Evolutionary conservation across 2,888 invertebrate genomes (phyloP).

Genomic region (Sericinus montela): DNA sequence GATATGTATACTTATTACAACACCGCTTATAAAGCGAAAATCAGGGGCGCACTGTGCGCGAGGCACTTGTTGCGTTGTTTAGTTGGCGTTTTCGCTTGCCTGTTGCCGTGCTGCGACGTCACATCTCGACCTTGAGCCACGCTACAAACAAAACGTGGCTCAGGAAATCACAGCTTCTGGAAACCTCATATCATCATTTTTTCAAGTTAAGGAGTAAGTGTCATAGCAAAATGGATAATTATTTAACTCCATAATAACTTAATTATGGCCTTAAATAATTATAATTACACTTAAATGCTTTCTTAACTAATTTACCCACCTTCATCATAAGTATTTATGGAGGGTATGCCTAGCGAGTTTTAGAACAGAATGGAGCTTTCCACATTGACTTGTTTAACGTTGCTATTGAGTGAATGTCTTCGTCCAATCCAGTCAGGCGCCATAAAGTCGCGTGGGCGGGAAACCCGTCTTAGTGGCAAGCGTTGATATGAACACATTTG

Average conservation of each 20-base stretch:
- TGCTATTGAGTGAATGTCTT: slow-evolving; percentile 54
- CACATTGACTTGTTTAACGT: slow-evolving; percentile 35
- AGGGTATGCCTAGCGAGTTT: no score
- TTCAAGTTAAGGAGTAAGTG: no score
- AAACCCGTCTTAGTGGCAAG: slow-evolving; percentile 68
- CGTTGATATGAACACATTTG: slow-evolving; percentile 40
- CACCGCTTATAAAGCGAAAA: no score
- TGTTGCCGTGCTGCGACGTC: slow-evolving; percentile 62
- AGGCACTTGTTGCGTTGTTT: slow-evolving; percentile 75
- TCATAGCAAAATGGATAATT: no score
- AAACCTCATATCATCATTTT: no score
- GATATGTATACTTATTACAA: no score
- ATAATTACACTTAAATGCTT: no score
- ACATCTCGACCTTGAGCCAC: slow-evolving; percentile 52
- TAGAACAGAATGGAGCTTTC: no score
- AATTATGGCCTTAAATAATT: no score
- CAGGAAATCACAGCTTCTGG: slow-evolving; percentile 18
- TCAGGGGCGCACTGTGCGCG: slow-evolving; percentile 44
- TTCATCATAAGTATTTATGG: no score
- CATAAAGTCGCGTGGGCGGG: slow-evolving; percentile 75
- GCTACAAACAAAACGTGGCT: slow-evolving; percentile 52
- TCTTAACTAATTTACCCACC: no score
- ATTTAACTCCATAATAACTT: no score
- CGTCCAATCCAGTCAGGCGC: slow-evolving; percentile 57
- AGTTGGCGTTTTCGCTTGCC: slow-evolving; percentile 66